Percentiles rank a stretch among this genome's conserved stretches.
These are phyloP conservation scores for Desmodus rotundus DNA, from an alignment of 2,113 vertebrate species.

Conservation along the genomic window DNA sequence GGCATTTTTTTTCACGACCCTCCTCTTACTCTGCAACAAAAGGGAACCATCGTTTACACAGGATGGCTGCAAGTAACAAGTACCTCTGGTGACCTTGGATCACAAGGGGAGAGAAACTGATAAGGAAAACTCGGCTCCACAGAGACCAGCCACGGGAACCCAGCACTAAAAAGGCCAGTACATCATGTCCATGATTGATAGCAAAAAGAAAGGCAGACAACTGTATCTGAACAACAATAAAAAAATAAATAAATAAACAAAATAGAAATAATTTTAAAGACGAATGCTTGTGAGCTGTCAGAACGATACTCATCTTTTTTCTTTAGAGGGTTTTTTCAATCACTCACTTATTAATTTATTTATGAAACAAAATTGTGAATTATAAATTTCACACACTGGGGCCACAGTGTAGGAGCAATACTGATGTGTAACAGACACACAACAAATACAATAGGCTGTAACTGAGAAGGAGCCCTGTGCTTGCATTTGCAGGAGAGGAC, in stretches of 20 bases:
- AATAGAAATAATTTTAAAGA: too few species aligned
- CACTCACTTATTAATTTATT: neutral
- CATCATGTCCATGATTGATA: accelerated
- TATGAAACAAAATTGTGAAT: neutral
- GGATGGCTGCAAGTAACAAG: neutral
- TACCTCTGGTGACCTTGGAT: neutral
- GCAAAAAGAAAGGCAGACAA: too few species aligned
- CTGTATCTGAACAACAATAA: too few species aligned
- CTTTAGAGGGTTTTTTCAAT: neutral
- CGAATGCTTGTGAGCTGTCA: neutral
- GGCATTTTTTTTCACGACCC: neutral
- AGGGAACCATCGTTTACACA: neutral
- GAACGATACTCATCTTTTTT: neutral
- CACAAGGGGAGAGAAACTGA: neutral
- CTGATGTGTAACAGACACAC: neutral
- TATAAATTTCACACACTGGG: neutral
- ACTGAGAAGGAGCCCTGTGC: neutral
- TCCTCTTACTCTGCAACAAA: neutral
- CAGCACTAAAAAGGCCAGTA: neutral
- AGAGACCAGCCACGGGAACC: neutral
- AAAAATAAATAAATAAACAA: too few species aligned
- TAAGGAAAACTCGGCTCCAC: neutral
- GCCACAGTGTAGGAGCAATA: neutral
- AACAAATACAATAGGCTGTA: neutral
- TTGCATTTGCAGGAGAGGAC: neutral